Base-by-base conservation (phyloP, 2,888 invertebrate species). In the Cactoblastis cactorum region DNA sequence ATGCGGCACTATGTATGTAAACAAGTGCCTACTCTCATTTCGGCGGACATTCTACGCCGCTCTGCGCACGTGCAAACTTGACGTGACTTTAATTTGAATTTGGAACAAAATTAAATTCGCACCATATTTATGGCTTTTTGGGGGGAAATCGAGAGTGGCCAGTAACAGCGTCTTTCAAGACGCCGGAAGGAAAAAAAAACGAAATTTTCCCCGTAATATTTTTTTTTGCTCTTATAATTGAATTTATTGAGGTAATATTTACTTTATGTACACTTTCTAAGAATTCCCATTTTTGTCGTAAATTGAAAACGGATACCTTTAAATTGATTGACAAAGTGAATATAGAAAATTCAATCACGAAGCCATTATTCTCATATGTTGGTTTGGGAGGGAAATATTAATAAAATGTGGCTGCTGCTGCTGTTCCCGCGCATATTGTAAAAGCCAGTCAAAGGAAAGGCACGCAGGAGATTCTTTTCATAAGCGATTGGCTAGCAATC, bases 61-160 rank as follows among this genome's bases (percentile, higher is more conserved):
- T 73, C 72, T 72, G 77, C 76, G 85, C 84, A 83, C 84, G 84
- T 81, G 80, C 82, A 59, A 69, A 74, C 75, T 77, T 83, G 77
- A 83, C 81, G 83, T 79, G 83, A 83, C 77, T 83, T 72, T 80
- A 81, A 86, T 85, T 83, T 82, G 80, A 84, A 82, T 83, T 81
- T 77, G 69, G 77, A 77, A 78, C 77, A 71, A 80, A 85, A 85
- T 85, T 82, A 83, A 83, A 82, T 81, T 78, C 77, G 77, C 78
- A 74, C 82, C 83, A 82, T 83, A 83, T 83, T 84, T 84, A 84
- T 84, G 80, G 76, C 74, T 73, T 78, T 37, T 80, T 71, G 65
- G 70, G 78, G n/a, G 76, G 81, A 81, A 83, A 82, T 75, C 67
- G 73, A 71, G 75, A 69, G 71, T 71, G 69, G 69, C 65, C 65